A percentile compares a stretch with the other conserved stretches of the same genome.
phyloP scores from a whole-genome alignment of 1,140 invertebrate species.

The Bombus superbus region DNA sequence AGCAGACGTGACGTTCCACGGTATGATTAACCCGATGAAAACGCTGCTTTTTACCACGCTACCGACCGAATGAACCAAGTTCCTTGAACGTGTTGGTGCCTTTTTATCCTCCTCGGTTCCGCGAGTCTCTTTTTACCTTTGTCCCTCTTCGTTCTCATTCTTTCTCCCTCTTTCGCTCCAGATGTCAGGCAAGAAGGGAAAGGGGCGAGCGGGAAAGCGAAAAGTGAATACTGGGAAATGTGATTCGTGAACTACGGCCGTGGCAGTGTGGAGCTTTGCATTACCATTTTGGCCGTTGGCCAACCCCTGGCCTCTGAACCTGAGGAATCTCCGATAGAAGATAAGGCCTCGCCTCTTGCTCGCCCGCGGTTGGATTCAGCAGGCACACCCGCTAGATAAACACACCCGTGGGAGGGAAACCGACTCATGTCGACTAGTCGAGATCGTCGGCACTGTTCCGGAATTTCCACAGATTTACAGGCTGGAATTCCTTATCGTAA shows the following conservation, averaged over 20 bases:
- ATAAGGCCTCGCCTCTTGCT: slow-evolving; percentile 63
- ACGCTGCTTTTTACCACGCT: slow-evolving; percentile 45
- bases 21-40: slow-evolving; percentile 60
- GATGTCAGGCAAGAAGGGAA: slow-evolving; percentile 48
- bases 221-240: slow-evolving; percentile 74
- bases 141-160: slow-evolving; percentile 29
- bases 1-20: slow-evolving; percentile 10
- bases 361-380: slow-evolving; percentile 60
- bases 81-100: slow-evolving; percentile 36
- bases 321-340: slow-evolving; percentile 68
- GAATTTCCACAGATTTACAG: slow-evolving; percentile 68
- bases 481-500: slow-evolving; percentile 68
- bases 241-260: slow-evolving; percentile 66
- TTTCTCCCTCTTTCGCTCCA: slow-evolving; percentile 12
- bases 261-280: slow-evolving; percentile 63
- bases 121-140: slow-evolving; percentile 56
- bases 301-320: slow-evolving; percentile 63
- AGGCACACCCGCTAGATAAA: slow-evolving; percentile 68
- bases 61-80: slow-evolving; percentile 46
- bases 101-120: slow-evolving; percentile 49
- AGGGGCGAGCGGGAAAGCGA: slow-evolving; percentile 61
- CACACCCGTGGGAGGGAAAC: slow-evolving; percentile 56
- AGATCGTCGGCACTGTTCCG: slow-evolving; percentile 23
- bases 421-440: slow-evolving; percentile 39
- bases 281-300: slow-evolving; percentile 74